A percentile compares a stretch with the other conserved stretches of the same genome.
phyloP scores from a whole-genome alignment of 2,113 vertebrate species.

The Nannobrachium achirus region DNA sequence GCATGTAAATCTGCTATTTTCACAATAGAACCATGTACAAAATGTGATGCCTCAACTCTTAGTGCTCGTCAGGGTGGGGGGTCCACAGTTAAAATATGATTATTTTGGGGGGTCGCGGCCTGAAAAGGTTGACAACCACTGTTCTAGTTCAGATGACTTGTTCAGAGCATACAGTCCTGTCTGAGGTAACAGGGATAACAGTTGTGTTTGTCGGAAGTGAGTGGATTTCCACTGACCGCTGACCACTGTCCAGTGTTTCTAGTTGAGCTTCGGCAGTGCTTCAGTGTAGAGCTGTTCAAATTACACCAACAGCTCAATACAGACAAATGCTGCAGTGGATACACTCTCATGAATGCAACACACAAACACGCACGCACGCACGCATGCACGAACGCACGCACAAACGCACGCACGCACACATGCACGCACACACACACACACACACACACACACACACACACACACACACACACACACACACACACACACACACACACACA shows the following conservation, averaged over 20 bases:
- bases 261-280: slow-evolving; percentile 56
- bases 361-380: not conserved
- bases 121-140: no score
- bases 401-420: slow-evolving; percentile 9
- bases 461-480: slow-evolving; percentile 20
- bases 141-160: no score
- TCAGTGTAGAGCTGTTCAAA: slow-evolving; percentile 74
- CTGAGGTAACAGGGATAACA: no score
- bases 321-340: slow-evolving; percentile 70
- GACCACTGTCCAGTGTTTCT: slow-evolving; percentile 56
- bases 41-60: no score
- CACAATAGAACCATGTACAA: no score
- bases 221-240: slow-evolving; percentile 47
- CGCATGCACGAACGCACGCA: not conserved
- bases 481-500: slow-evolving; percentile 6
- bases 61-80: no score
- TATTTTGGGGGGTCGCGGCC: no score
- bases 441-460: not conserved
- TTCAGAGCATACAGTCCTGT: no score
- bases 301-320: slow-evolving; percentile 84
- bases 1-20: no score
- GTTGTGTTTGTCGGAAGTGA: slow-evolving; percentile 22
- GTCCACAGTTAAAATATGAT: no score
- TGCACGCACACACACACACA: slow-evolving; percentile 10
- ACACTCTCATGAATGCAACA: slow-evolving; percentile 10